phyloP scores from a whole-genome alignment of 1,140 invertebrate species.

The Phortica variegata region DNA sequence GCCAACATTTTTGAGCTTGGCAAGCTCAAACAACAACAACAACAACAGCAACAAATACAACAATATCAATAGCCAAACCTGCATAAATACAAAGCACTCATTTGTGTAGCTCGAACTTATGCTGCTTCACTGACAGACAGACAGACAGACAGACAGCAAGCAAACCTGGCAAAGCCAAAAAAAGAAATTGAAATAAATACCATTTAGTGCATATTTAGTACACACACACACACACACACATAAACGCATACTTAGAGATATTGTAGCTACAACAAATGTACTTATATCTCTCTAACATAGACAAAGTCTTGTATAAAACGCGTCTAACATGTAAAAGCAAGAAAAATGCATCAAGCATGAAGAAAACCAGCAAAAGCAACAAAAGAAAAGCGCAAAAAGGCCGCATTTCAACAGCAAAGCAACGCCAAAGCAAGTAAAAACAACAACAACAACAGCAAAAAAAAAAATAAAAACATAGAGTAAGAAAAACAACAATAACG shows the following conservation, averaged over 20 bases:
- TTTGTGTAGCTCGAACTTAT: too few relatives aligned
- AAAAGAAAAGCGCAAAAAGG: conserved; percentile 15
- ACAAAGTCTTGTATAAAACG: too few relatives aligned
- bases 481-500: conserved; percentile 11
- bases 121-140: conserved; percentile 10
- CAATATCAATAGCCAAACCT: conserved; percentile 5
- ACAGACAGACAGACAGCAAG: too few relatives aligned
- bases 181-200: conserved; percentile 30
- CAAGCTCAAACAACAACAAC: too few relatives aligned
- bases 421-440: conserved; percentile 42
- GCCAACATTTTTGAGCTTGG: too few relatives aligned
- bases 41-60: neutral
- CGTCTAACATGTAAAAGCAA: too few relatives aligned
- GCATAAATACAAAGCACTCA: conserved; percentile 11
- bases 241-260: too few relatives aligned
- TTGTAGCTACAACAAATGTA: too few relatives aligned
- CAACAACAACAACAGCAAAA: conserved; percentile 33
- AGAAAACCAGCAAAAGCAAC: conserved; percentile 5
- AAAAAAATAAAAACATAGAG: conserved; percentile 33
- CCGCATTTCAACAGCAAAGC: too few relatives aligned
- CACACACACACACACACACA: too few relatives aligned
- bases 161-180: too few relatives aligned
- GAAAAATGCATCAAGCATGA: conserved; percentile 51
- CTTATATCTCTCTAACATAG: too few relatives aligned
- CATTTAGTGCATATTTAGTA: conserved; percentile 50